These are phyloP conservation scores for Ectropis crepuscularia DNA, from an alignment of 2,888 invertebrate species.

Conservation along the genomic window DNA sequence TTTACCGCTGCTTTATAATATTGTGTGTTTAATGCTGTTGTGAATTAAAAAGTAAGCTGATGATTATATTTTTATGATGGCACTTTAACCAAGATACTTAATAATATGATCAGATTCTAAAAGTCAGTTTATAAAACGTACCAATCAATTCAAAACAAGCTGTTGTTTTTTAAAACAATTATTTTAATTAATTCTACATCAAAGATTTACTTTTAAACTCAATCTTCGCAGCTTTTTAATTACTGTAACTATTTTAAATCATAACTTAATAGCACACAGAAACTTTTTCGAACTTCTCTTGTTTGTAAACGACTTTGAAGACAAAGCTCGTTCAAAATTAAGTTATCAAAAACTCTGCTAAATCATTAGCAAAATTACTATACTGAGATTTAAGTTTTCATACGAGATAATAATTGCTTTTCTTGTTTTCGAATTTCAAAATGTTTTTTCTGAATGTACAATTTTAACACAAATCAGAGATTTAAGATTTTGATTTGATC, in stretches of 20 bases:
- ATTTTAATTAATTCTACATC: too few relatives aligned
- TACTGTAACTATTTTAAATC: conserved; percentile 35
- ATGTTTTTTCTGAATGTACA: too few relatives aligned
- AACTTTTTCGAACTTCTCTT: conserved; percentile 33
- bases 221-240: conserved; percentile 3
- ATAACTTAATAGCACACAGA: conserved; percentile 37
- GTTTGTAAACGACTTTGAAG: conserved; percentile 27
- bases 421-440: too few relatives aligned
- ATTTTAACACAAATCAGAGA: too few relatives aligned
- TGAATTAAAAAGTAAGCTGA: too few relatives aligned
- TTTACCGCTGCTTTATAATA: too few relatives aligned
- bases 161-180: not conserved
- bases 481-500: too few relatives aligned
- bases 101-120: too few relatives aligned
- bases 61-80: too few relatives aligned
- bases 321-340: conserved; percentile 32
- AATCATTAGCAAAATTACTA: conserved; percentile 30
- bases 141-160: not conserved
- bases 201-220: not conserved
- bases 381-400: conserved; percentile 11
- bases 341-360: conserved; percentile 40
- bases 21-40: too few relatives aligned
- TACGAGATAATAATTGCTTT: conserved; percentile 4
- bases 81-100: too few relatives aligned
- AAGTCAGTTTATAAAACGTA: not conserved